Evolutionary conservation across 2,888 invertebrate species (phyloP).

Genomic region (Coecobrya sp.): DNA sequence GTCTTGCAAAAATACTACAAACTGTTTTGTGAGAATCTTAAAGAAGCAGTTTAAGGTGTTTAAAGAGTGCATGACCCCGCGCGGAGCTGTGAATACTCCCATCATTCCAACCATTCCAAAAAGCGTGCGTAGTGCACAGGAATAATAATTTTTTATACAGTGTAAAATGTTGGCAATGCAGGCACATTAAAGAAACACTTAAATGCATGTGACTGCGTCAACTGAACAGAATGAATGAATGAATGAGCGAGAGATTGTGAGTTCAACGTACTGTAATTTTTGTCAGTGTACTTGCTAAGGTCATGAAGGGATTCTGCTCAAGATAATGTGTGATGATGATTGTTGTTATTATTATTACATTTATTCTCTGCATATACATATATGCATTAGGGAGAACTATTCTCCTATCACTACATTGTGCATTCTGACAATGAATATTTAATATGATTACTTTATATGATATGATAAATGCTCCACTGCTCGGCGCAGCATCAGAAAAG

Average conservation of each 20-base stretch:
- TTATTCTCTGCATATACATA: neutral
- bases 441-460: conserved; percentile 32
- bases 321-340: neutral
- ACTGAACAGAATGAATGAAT: conserved; percentile 12
- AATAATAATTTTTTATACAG: neutral
- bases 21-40: conserved; percentile 30
- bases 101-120: conserved; percentile 32
- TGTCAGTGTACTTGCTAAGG: conserved; percentile 72
- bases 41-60: conserved; percentile 18
- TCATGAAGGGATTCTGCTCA: conserved; percentile 60
- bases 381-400: conserved; percentile 3
- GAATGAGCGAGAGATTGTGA: conserved; percentile 36
- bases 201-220: neutral
- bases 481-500: neutral
- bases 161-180: conserved; percentile 1
- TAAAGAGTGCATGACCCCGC: conserved; percentile 45
- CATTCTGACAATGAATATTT: conserved; percentile 41
- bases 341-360: neutral
- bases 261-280: conserved; percentile 74
- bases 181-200: neutral
- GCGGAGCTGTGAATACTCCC: conserved; percentile 30
- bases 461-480: conserved; percentile 10
- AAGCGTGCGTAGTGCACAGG: neutral
- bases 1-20: too few species aligned
- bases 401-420: neutral